Base-by-base conservation (phyloP, 2,888 invertebrate species). In the Eurytoma adleriae region DNA sequence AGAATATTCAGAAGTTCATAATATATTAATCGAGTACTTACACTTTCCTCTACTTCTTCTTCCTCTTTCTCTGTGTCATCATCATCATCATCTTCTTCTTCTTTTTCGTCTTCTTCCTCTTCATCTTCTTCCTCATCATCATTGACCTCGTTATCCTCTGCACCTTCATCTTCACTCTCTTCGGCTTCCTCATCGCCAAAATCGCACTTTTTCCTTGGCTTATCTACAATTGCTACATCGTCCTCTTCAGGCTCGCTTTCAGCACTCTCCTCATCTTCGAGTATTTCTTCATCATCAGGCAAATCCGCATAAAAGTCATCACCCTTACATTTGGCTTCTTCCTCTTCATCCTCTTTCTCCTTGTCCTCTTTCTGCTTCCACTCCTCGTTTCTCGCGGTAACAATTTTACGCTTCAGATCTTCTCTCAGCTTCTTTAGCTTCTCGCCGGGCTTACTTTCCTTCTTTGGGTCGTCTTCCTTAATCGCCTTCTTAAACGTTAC, bases 401-500 rank as follows among this genome's bases (percentile, higher is more conserved):
- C 93, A 86, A 97, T 97, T 90, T 95, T 92, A 16, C 93, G 92
- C 86, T 95, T 93, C 2, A 97, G 91, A 82, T 95, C 94, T 81
- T 94, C 93, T 87, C 94, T 95, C 72, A 97, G 91, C 84, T 93
- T 94, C n/a, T 92, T 89, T 83, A 95, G 93, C 84, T 94, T 95
- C 2, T 93, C 93, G 0, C 97, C 96, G 61, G 96, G 95, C 87
- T 94, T 93, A 52, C 91, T 91, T 18, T 92, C 89, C 68, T 87
- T 86, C 3, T 86, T 82, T 80, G 88, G 85, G 3, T 86, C 84
- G 5, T 84, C 85, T 1, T 83, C 84, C 5, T 70, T 69, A 4
- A 82, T 14, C 24, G 76, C 57, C 0, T 81, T 82, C 10, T 74
- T 75, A 48, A 83, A 68, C 12, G 82, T 72, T 12, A 83, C 24